These are phyloP conservation scores for Vandiemenella viatica DNA, from an alignment of 2,888 invertebrate species.

Conservation along the genomic window DNA sequence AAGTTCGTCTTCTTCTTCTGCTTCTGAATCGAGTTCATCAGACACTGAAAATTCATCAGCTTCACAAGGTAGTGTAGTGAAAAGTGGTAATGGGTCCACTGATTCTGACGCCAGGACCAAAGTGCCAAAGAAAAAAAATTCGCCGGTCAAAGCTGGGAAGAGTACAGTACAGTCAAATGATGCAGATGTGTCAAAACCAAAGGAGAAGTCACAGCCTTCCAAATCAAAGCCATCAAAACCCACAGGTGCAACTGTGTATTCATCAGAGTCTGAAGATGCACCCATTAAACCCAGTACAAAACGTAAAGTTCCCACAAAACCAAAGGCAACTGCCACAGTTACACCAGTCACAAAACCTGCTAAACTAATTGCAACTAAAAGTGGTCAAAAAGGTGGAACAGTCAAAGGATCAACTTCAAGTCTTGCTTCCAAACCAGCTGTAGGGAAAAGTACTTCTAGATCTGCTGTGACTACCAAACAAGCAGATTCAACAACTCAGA, in stretches of 20 bases:
- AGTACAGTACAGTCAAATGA: constrained; percentile 19
- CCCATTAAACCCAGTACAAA: constrained; percentile 29
- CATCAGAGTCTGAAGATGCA: constrained; percentile 43
- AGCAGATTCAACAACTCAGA: constrained; percentile 21
- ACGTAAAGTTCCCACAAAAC: constrained; percentile 41
- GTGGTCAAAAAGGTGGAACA: constrained; percentile 21
- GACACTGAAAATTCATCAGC: constrained; percentile 22
- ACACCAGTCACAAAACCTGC: constrained; percentile 37
- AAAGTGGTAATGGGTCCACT: constrained; percentile 19
- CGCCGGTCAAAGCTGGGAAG: constrained; percentile 7
- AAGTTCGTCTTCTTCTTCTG: constrained; percentile 25
- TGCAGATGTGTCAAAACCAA: constrained; percentile 19
- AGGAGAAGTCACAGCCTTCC: constrained; percentile 17
- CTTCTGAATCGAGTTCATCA: constrained; percentile 23
- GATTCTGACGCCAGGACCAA: constrained; percentile 20
- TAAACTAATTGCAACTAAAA: constrained; percentile 31
- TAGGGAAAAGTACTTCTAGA: constrained; percentile 17
- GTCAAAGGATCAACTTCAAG: constrained; percentile 24
- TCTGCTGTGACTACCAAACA: constrained; percentile 19
- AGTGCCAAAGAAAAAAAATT: constrained; percentile 18
- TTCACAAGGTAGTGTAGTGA: constrained; percentile 19
- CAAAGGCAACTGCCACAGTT: constrained; percentile 44
- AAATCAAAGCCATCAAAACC: constrained; percentile 24
- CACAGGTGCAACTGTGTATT: constrained; percentile 33
- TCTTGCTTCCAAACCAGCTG: constrained; percentile 20